Evolutionary conservation across 2,113 vertebrate species (phyloP).

Genomic region (Theristicus caerulescens): DNA sequence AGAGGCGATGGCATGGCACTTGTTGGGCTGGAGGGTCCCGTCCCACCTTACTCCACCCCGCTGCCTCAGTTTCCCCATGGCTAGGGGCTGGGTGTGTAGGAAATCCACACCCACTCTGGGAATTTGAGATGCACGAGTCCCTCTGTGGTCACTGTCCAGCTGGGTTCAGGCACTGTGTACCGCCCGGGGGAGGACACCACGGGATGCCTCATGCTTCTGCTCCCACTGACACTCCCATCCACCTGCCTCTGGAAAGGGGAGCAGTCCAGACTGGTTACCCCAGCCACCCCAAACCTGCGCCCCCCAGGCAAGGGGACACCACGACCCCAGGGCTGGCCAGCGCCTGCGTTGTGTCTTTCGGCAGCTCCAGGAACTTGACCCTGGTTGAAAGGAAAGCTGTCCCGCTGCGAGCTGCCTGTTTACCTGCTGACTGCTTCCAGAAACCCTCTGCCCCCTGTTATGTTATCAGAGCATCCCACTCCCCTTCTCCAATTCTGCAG

Average conservation of each 20-base stretch:
- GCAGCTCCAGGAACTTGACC: slow-evolving; percentile 42
- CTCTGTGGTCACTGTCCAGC: background rate
- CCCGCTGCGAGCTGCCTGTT: background rate
- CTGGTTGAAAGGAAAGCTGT: background rate
- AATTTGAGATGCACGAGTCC: background rate
- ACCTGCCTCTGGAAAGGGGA: background rate
- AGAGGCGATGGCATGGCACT: background rate
- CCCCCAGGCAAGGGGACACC: background rate
- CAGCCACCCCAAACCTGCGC: background rate
- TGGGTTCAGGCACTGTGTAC: accelerated
- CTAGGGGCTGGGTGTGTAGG: background rate
- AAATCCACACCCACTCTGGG: background rate
- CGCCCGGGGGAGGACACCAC: accelerated
- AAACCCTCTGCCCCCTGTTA: background rate
- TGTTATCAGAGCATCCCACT: slow-evolving; percentile 21
- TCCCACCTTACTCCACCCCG: accelerated
- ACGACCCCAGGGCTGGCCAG: background rate
- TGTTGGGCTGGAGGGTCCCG: background rate
- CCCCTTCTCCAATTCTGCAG: background rate
- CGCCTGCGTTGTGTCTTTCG: slow-evolving; percentile 19
- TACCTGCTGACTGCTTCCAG: slow-evolving; percentile 60
- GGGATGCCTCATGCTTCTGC: accelerated
- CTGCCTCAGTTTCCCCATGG: background rate
- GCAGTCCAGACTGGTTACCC: background rate
- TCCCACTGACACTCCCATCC: background rate